Conservation (phyloP, 1,140 invertebrate species). For the Drosophila leontia region DNA sequence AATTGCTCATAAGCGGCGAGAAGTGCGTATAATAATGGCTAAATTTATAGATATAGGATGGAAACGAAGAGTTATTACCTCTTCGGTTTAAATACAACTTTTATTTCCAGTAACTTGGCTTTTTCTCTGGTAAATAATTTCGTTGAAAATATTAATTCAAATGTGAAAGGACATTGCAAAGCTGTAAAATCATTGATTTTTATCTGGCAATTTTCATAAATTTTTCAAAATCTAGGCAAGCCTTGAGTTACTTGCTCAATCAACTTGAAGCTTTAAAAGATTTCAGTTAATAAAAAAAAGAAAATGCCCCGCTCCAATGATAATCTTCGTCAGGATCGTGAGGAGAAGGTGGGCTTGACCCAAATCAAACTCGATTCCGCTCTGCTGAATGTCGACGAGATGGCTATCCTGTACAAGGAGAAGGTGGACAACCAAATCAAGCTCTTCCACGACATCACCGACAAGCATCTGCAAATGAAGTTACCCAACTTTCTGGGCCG, state of each 20-base stretch:
- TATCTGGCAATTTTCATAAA: too few relatives aligned
- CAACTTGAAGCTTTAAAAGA: neutral
- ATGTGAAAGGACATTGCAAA: too few relatives aligned
- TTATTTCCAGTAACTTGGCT: neutral
- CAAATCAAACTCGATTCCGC: too few relatives aligned
- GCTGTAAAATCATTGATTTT: too few relatives aligned
- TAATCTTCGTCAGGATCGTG: constrained; percentile 17
- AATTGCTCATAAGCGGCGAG: neutral
- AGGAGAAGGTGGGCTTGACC: constrained; percentile 44
- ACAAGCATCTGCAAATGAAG: constrained; percentile 53
- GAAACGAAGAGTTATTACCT: neutral
- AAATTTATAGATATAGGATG: neutral
- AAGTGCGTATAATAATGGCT: neutral
- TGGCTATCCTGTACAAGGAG: constrained; percentile 20
- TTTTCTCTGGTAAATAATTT: too few relatives aligned
- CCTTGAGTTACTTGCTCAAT: neutral
- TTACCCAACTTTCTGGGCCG: constrained; percentile 40
- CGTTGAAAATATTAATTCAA: too few relatives aligned
- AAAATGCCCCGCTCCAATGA: constrained; percentile 64
- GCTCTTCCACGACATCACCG: constrained; percentile 22
- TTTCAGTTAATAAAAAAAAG: too few relatives aligned
- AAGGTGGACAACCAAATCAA: constrained; percentile 45
- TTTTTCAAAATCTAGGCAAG: neutral
- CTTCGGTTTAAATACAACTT: neutral
- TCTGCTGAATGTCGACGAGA: constrained; percentile 42